Evolutionary conservation across 2,113 vertebrate genomes (phyloP), one percentile per base, ranked within the genome.

Genomic region (Geococcyx californianus): DNA sequence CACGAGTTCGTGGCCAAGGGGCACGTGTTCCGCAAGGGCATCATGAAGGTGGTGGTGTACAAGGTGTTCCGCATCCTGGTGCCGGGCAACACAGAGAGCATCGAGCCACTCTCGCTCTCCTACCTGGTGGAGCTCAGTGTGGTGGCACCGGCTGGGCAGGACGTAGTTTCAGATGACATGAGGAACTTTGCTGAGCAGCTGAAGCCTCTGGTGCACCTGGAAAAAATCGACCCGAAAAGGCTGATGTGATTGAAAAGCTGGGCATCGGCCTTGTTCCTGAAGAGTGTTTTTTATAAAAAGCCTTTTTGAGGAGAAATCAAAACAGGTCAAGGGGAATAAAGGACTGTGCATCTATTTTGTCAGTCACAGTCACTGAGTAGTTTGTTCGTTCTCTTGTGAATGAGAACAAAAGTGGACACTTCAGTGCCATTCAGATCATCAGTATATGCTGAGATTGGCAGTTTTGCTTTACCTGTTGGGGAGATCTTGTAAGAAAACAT

Each of bases 151-250:
- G 98, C 97, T 0, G 98, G 98, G 16, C 98, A 98, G 92, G 98
- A 98, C 8, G 11, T 98, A 1, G 98, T 98, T 44, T 99, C 99
- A 10, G 99, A 99, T 56, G 99, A 99, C 94, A 99, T 99, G 99
- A 98, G 99, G 91, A 99, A 98, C 97, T 99, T 99, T 94, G 99
- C 99, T 0, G 99, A 99, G 96, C 99, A 99, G 47, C 98, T 99
- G 25, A 99, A 99, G 88, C 99, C 99, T 33, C 97, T 99, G 15
- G 99, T 99, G 47, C 99, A 99, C 80, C 97, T 99, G 49, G 99
- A 99, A 93, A 99, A 99, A 97, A 99, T 99, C 67, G 99, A 99
- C 89, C 99, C 99, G 44, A 99, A 99, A 94, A 98, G 99, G 92
- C 98, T 99, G 25, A 98, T 97, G 98, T 98, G 95, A 98, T 11